Evolutionary conservation across 2,797 vertebrate species (phyloP).

Genomic region (Lateolabrax maculatus): DNA sequence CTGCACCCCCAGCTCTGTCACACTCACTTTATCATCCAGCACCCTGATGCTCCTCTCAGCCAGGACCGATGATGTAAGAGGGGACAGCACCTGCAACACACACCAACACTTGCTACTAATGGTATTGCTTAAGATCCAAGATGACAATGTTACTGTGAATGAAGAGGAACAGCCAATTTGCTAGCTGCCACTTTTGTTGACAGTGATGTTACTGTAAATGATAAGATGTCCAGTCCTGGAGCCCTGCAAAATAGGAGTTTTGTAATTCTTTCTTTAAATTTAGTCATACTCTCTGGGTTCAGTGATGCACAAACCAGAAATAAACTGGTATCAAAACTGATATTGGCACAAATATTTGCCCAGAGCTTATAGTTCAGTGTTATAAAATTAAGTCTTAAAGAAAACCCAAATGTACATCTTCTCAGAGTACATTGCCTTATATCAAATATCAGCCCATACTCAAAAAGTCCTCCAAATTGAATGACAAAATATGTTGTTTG

Average conservation of each 20-base stretch:
- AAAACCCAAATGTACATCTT: not conserved
- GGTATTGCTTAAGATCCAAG: constrained; percentile 1
- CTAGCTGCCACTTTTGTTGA: not conserved
- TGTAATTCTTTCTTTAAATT: constrained; percentile 8
- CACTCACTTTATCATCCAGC: constrained; percentile 92
- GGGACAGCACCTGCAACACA: constrained; percentile 83
- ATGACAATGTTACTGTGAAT: constrained; percentile 1
- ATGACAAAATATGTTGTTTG: not conserved
- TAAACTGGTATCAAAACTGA: not conserved
- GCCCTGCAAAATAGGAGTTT: not conserved
- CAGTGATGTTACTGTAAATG: constrained; percentile 8
- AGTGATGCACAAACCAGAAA: not conserved
- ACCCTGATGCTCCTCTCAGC: constrained; percentile 92
- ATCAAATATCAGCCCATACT: not conserved
- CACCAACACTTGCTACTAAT: constrained; percentile 19
- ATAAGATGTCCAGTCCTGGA: not conserved
- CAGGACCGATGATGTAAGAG: constrained; percentile 89
- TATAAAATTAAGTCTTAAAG: not conserved
- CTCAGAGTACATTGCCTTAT: not conserved
- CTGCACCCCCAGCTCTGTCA: constrained; percentile 92
- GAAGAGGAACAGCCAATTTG: not conserved
- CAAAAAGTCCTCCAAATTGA: not conserved
- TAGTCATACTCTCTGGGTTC: not conserved
- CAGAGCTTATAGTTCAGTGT: not conserved
- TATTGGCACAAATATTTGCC: not conserved